phyloP scores from a whole-genome alignment of 2,113 vertebrate genomes.

The Anoplopoma fimbria region DNA sequence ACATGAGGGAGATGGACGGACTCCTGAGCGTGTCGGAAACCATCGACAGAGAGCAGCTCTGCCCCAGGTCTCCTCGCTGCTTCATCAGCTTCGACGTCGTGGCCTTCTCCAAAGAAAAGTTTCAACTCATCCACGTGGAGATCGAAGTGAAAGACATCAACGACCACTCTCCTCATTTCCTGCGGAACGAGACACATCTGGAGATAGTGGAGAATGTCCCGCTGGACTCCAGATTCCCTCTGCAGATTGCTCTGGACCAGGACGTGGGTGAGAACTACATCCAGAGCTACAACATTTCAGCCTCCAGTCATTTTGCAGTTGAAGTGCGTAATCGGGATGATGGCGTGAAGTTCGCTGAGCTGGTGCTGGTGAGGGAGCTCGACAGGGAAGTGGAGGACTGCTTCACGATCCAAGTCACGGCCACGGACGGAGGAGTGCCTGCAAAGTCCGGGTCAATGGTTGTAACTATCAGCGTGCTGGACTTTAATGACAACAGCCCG shows the following conservation, averaged over 20 bases:
- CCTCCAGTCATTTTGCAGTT: conserved; percentile 75
- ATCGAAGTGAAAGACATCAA: conserved; percentile 84
- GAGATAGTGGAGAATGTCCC: conserved; percentile 80
- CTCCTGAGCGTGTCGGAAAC: conserved; percentile 79
- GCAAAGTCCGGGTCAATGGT: conserved; percentile 71
- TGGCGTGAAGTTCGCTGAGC: conserved; percentile 77
- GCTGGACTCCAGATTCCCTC: conserved; percentile 73
- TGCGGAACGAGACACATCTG: conserved; percentile 72
- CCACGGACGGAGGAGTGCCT: conserved; percentile 69
- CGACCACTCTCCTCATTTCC: conserved; percentile 79
- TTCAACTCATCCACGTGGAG: conserved; percentile 85
- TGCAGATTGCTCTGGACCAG: conserved; percentile 79
- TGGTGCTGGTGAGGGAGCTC: conserved; percentile 78
- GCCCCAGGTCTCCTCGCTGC: conserved; percentile 76
- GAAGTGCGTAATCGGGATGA: conserved; percentile 77
- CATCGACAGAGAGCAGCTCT: conserved; percentile 83
- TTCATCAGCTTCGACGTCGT: conserved; percentile 83
- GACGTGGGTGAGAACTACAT: conserved; percentile 85
- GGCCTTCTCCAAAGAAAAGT: conserved; percentile 82
- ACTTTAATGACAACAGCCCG: conserved; percentile 86
- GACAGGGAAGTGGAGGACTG: conserved; percentile 82
- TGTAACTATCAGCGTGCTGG: conserved; percentile 79
- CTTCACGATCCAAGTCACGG: conserved; percentile 78
- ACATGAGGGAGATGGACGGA: conserved; percentile 81
- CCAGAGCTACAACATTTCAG: conserved; percentile 81